These are phyloP conservation scores for Vannuccia rotundouncinata DNA, from an alignment of 2,888 invertebrate species.

Conservation along the genomic window DNA sequence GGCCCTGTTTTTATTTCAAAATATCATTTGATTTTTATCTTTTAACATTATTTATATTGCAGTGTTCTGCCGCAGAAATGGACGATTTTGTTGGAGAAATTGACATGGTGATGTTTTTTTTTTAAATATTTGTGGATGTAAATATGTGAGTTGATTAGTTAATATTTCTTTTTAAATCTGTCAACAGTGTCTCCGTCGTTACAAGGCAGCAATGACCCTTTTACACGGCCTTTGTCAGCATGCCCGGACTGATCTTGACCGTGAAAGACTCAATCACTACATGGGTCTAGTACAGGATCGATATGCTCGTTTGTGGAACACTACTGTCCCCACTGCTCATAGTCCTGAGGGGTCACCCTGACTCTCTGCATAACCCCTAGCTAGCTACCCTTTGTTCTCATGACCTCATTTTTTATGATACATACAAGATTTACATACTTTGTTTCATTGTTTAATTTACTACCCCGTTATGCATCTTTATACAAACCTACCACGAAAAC, in stretches of 20 bases:
- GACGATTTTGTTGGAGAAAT: conserved; percentile 33
- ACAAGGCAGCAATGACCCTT: conserved; percentile 28
- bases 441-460: too few species aligned
- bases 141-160: not conserved
- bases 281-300: not conserved
- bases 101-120: not conserved
- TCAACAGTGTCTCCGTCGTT: conserved; percentile 22
- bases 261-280: not conserved
- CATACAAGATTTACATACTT: too few species aligned
- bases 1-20: not conserved
- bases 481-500: too few species aligned
- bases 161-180: not conserved
- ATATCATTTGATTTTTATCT: not conserved
- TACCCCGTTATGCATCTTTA: too few species aligned
- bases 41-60: not conserved
- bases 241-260: not conserved
- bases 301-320: not conserved
- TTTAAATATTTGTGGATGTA: not conserved
- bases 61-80: conserved; percentile 32
- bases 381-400: too few species aligned
- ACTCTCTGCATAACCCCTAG: too few species aligned
- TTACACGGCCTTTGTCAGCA: conserved; percentile 30
- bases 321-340: not conserved
- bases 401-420: too few species aligned
- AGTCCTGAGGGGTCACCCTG: not conserved